phyloP scores from a whole-genome alignment of 1,140 invertebrate species.

The Magallana angulata region DNA sequence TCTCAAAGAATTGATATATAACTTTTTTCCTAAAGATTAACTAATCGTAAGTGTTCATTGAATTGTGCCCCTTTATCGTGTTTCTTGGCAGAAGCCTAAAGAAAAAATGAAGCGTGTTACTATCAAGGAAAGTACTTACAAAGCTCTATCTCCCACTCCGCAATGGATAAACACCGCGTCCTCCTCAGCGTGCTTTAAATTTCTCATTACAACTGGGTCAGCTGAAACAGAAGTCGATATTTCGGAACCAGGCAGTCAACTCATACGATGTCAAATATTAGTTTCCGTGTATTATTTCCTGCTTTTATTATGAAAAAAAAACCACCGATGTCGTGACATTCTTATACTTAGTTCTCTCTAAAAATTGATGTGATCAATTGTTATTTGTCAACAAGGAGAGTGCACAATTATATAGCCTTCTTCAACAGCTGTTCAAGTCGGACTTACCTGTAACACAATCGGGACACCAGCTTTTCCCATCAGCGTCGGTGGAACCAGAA shows the following conservation, averaged over 20 bases:
- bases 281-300: not conserved
- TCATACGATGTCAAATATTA: not conserved
- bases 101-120: too few relatives aligned
- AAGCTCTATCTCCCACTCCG: constrained; percentile 73
- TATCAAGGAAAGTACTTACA: not conserved
- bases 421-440: too few relatives aligned
- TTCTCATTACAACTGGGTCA: constrained; percentile 77
- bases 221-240: constrained; percentile 61
- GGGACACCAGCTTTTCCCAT: constrained; percentile 80
- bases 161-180: constrained; percentile 78
- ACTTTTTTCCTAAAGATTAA: too few relatives aligned
- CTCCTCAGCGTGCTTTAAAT: constrained; percentile 69
- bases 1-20: too few relatives aligned
- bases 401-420: too few relatives aligned
- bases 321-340: too few relatives aligned
- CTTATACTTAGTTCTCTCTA: too few relatives aligned
- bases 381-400: too few relatives aligned
- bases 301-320: not conserved
- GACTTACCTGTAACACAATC: constrained; percentile 77
- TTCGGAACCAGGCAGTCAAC: not conserved
- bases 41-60: too few relatives aligned
- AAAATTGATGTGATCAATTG: too few relatives aligned
- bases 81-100: too few relatives aligned
- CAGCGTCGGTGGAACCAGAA: constrained; percentile 74
- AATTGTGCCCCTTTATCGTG: too few relatives aligned